A percentile compares a stretch with the other conserved stretches of the same genome.
Conservation (phyloP, 1,140 invertebrate genomes). For the Tribolium madens region DNA sequence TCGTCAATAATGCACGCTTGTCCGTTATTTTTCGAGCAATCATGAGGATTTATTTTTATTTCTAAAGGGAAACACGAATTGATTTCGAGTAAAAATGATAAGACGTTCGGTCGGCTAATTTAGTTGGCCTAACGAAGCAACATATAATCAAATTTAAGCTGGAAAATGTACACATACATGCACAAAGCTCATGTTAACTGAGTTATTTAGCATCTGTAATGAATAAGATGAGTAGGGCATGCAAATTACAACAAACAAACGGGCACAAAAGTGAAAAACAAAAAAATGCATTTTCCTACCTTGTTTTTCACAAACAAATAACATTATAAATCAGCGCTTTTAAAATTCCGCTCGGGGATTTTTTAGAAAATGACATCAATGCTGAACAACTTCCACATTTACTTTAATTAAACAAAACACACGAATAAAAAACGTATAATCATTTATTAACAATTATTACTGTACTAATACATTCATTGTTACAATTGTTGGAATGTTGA, state of each 20-base stretch:
- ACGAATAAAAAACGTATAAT: conserved; percentile 26
- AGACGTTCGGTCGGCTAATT: conserved; percentile 23
- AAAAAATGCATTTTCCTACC: conserved; percentile 12
- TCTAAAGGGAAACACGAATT: neutral
- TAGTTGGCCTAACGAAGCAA: conserved; percentile 36
- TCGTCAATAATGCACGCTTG: conserved; percentile 17
- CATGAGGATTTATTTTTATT: neutral
- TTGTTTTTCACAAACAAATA: conserved; percentile 28
- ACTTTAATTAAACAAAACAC: conserved; percentile 6
- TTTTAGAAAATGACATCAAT: conserved; percentile 9
- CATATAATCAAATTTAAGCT: conserved; percentile 26
- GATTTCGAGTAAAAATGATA: conserved; percentile 34
- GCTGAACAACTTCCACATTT: neutral
- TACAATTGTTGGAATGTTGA: conserved; percentile 2
- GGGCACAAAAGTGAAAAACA: conserved; percentile 4
- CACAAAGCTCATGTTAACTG: conserved; percentile 42
- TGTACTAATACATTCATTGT: conserved; percentile 27
- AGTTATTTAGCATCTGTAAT: conserved; percentile 43
- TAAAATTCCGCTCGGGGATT: conserved; percentile 4
- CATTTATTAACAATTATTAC: conserved; percentile 37
- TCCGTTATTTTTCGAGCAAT: neutral
- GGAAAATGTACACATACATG: conserved; percentile 28
- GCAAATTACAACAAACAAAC: conserved; percentile 42
- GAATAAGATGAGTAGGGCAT: conserved; percentile 39
- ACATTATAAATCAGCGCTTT: conserved; percentile 30